Conservation (phyloP, 37 sponge, comb jelly and placozoan species). For the Beroe ovata region DNA sequence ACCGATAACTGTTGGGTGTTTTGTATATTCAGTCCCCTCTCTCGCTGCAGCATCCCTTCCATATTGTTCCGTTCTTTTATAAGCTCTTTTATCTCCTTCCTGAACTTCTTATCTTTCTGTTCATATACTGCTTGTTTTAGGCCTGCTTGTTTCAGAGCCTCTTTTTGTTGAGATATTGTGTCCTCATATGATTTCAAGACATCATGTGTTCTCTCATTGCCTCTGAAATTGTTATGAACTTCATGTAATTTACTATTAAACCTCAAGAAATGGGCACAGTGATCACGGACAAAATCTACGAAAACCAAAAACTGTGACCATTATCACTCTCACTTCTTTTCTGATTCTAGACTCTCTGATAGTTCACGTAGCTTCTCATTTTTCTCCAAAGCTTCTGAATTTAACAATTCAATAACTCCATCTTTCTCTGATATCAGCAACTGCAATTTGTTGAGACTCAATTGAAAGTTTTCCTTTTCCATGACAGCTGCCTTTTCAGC, state of each 20-base stretch:
- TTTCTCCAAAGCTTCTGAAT: conserved; percentile 9
- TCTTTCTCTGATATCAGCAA: neutral
- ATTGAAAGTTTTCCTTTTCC: conserved; percentile 11
- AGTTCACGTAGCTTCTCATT: neutral
- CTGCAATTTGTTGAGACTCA: neutral
- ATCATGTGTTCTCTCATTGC: neutral
- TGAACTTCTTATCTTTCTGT: conserved; percentile 3
- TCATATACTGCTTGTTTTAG: conserved; percentile 28
- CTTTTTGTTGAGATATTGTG: conserved; percentile 1
- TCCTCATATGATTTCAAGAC: neutral
- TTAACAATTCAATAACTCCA: conserved; percentile 15
- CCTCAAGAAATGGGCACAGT: too few species aligned
- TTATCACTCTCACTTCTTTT: neutral
- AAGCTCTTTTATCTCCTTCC: neutral
- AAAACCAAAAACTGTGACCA: too few species aligned
- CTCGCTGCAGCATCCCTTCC: conserved; percentile 14
- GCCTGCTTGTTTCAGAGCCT: neutral
- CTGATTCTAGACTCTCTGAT: neutral
- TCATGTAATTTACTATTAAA: too few species aligned
- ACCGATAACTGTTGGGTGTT: conserved; percentile 22
- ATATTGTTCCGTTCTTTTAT: conserved; percentile 16
- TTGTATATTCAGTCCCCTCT: conserved; percentile 46
- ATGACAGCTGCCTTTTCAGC: conserved; percentile 28
- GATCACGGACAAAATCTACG: too few species aligned
- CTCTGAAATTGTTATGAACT: too few species aligned